Percentiles rank a stretch among this genome's conserved stretches.
phyloP scores from a whole-genome alignment of 1,140 invertebrate species.

The Diabrotica undecimpunctata region DNA sequence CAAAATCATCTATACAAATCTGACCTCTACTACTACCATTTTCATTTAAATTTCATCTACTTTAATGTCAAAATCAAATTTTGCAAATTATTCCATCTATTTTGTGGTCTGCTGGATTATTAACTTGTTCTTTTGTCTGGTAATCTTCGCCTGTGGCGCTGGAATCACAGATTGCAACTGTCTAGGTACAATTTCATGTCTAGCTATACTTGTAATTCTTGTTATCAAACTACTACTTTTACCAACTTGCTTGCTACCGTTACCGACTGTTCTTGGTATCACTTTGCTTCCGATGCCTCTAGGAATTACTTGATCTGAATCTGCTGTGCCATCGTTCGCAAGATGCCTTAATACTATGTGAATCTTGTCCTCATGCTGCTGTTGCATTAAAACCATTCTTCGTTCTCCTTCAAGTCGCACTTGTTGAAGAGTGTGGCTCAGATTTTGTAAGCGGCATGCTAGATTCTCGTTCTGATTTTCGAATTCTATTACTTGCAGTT shows the following conservation, averaged over 20 bases:
- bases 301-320: slow-evolving; percentile 28
- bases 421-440: slow-evolving; percentile 56
- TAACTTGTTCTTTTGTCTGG: slow-evolving; percentile 71
- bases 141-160: slow-evolving; percentile 66
- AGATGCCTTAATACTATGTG: slow-evolving; percentile 58
- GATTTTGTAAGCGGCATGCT: slow-evolving; percentile 49
- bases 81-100: slow-evolving; percentile 8
- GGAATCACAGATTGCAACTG: slow-evolving; percentile 57
- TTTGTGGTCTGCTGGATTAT: slow-evolving; percentile 63
- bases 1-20: too few relatives aligned
- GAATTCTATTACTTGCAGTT: slow-evolving; percentile 61
- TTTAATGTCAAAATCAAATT: too few relatives aligned
- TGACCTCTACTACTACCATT: too few relatives aligned
- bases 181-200: slow-evolving; percentile 50
- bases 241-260: slow-evolving; percentile 37
- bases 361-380: slow-evolving; percentile 60
- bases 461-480: slow-evolving; percentile 54
- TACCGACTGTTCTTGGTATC: slow-evolving; percentile 36
- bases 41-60: too few relatives aligned
- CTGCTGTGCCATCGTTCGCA: slow-evolving; percentile 49
- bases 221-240: slow-evolving; percentile 42
- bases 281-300: slow-evolving; percentile 32
- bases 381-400: slow-evolving; percentile 54
- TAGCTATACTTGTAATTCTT: slow-evolving; percentile 38
- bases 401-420: slow-evolving; percentile 56